These are phyloP conservation scores for Gnatocerus cornutus DNA, from an alignment of 2,888 invertebrate species.

Conservation along the genomic window DNA sequence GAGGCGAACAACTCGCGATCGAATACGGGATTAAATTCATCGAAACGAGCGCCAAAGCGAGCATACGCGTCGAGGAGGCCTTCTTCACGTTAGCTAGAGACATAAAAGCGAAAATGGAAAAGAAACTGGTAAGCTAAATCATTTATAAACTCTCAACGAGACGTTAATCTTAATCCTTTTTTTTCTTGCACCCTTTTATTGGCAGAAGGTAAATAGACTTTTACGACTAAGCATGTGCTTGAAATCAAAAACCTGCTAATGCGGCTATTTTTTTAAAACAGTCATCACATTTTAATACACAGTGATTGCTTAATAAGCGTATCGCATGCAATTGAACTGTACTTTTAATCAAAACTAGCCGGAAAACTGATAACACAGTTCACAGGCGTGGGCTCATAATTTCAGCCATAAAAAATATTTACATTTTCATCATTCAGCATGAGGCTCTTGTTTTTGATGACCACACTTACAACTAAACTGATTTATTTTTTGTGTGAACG, in stretches of 20 bases:
- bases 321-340: not conserved
- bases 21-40: slow-evolving; percentile 99
- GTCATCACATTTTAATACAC: too few relatives aligned
- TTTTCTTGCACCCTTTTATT: slow-evolving; percentile 62
- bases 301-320: too few relatives aligned
- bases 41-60: slow-evolving; percentile 99
- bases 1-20: slow-evolving; percentile 96
- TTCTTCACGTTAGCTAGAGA: slow-evolving; percentile 98
- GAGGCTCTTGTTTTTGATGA: not conserved
- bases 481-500: slow-evolving; percentile 6
- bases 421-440: too few relatives aligned
- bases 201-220: slow-evolving; percentile 69
- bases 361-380: slow-evolving; percentile 13
- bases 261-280: not conserved
- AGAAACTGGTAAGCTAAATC: slow-evolving; percentile 87
- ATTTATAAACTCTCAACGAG: not conserved
- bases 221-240: slow-evolving; percentile 57
- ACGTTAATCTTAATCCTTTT: slow-evolving; percentile 59
- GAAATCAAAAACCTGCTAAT: slow-evolving; percentile 1
- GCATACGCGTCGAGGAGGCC: slow-evolving; percentile 97
- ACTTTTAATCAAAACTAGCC: slow-evolving; percentile 2
- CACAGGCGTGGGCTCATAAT: too few relatives aligned
- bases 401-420: too few relatives aligned
- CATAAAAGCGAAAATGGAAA: slow-evolving; percentile 98
- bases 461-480: slow-evolving; percentile 5